Evolutionary conservation across 2,797 vertebrate species (phyloP), one percentile per base, ranked within the genome.

Genomic region (Cryptoblepharus egeriae): DNA sequence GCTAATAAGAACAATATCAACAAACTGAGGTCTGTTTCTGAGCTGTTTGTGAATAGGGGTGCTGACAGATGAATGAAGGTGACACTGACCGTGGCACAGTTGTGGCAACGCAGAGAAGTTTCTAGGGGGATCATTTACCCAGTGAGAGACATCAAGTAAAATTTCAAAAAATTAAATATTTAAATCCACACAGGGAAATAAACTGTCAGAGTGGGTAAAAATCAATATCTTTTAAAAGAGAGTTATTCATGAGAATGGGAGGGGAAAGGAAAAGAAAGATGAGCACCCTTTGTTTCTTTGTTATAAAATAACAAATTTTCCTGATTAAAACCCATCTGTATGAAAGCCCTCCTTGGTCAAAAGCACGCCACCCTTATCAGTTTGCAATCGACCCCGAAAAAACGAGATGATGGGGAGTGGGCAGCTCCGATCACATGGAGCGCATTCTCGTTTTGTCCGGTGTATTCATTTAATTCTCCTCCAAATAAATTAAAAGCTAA

Each of bases 241-340:
- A 74, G 82, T 83, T 86, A 80, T 55, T 88, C 83, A 72, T 1
- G 1, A 87, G 10, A 58, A 24, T 30, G 39, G 7, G 87, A 69
- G 75, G 81, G 64, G 52, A 82, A 28, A 86, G 35, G 39, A 73
- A 69, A 78, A 60, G 70, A 71, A 80, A 87, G 4, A 79, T 37
- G 75, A 49, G 18, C 49, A 85, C 84, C 68, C 85, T 93, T 94
- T 93, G 89, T 93, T 94, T 93, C 68, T 76, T 90, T 90, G 85
- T 90, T 94, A 89, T 73, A 86, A 93, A 92, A 93, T 90, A 13
- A n/a, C n/a, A n/a, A n/a, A 92, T 89, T 89, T 84, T 82, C 89
- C 90, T 87, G 85, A 89, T 92, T 92, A 90, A 93, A 93, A 94
- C 90, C 85, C 85, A 88, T 91, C 85, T 88, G 77, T 63, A 49